A percentile compares a stretch with the other conserved stretches of the same genome.
Evolutionary conservation across 2,113 vertebrate species (phyloP).

Genomic region (Labrus mixtus): DNA sequence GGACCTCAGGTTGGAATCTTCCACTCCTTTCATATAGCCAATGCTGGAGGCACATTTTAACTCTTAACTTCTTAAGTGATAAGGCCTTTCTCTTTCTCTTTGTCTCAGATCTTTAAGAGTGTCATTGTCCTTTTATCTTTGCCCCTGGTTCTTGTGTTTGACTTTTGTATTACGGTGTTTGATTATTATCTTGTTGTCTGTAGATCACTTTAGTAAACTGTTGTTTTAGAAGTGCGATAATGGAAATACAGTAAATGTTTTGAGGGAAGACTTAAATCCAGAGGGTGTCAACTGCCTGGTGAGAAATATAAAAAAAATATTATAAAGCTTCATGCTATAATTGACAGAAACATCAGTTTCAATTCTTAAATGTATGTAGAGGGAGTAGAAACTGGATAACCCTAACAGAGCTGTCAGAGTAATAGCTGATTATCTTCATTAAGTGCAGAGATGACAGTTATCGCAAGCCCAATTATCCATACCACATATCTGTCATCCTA

Average conservation of each 20-base stretch:
- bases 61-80: too few species aligned
- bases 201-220: background rate
- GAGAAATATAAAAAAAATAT: conserved; percentile 1
- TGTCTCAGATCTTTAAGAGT: too few species aligned
- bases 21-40: too few species aligned
- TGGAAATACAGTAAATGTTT: background rate
- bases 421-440: conserved; percentile 71
- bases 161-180: too few species aligned
- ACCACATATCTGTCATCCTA: conserved; percentile 60
- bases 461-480: conserved; percentile 69
- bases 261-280: background rate
- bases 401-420: conserved; percentile 66
- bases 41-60: too few species aligned
- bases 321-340: conserved; percentile 6
- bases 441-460: conserved; percentile 62
- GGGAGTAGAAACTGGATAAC: conserved; percentile 1
- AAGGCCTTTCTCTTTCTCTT: too few species aligned
- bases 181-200: too few species aligned
- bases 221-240: background rate
- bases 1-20: too few species aligned
- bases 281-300: background rate
- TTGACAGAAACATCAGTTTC: conserved; percentile 15
- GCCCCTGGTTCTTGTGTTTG: too few species aligned
- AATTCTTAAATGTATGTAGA: conserved; percentile 29
- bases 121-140: background rate